Conservation (phyloP, 1,140 invertebrate species). For the Cheumatopsyche charites region DNA sequence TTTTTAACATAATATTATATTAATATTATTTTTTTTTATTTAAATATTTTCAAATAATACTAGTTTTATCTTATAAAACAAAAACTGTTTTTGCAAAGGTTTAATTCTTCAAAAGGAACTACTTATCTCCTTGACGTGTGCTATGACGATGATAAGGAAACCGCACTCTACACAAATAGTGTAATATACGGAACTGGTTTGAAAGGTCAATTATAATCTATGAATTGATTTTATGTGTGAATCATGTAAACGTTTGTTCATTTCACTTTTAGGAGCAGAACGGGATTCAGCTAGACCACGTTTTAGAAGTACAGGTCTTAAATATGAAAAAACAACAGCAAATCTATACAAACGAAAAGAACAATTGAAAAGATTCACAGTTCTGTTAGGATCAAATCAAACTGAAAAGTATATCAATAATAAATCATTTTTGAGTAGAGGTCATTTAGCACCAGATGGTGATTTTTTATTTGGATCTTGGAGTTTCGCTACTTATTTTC, state of each 20-base stretch:
- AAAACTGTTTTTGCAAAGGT: constrained; percentile 34
- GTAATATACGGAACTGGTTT: constrained; percentile 44
- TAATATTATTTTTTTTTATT: not conserved
- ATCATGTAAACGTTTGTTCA: too few species aligned
- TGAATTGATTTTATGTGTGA: not conserved
- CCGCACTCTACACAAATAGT: constrained; percentile 34
- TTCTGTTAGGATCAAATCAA: constrained; percentile 50
- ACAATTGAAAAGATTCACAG: constrained; percentile 49
- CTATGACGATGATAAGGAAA: constrained; percentile 17
- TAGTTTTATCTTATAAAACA: constrained; percentile 12
- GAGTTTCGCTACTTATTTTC: constrained; percentile 59
- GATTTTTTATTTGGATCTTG: constrained; percentile 58
- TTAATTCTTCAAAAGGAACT: constrained; percentile 34
- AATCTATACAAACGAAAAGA: constrained; percentile 44
- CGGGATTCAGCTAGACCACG: constrained; percentile 32
- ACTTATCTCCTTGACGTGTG: constrained; percentile 31
- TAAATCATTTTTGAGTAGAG: constrained; percentile 52
- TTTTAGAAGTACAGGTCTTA: constrained; percentile 41
- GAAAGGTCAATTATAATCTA: constrained; percentile 17
- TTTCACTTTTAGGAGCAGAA: constrained; percentile 37
- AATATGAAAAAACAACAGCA: constrained; percentile 28
- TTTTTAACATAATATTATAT: not conserved
- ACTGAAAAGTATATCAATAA: constrained; percentile 52
- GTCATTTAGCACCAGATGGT: constrained; percentile 58
- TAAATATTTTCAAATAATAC: too few species aligned